Evolutionary conservation across 2,113 vertebrate genomes (phyloP), one percentile per base, ranked within the genome.

Genomic region (Thunnus thynnus): DNA sequence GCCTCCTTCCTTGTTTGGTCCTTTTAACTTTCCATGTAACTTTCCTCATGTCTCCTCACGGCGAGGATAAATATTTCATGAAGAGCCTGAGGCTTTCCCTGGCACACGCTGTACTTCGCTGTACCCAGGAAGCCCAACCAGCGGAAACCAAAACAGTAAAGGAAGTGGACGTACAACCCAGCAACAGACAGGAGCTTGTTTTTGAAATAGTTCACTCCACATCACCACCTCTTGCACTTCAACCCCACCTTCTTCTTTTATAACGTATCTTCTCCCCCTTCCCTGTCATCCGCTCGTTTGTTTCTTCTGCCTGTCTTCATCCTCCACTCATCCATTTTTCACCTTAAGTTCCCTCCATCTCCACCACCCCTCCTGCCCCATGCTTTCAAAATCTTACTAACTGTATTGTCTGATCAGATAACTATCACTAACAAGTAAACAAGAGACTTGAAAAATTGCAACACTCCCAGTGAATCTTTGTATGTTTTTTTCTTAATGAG

Each of bases 31-130:
- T 88, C 81, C 86, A 75, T 90, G 89, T 85, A 86, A 83, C 80
- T 93, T 91, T 91, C 88, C 87, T 88, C 81, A 75, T 93, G 92
- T 94, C 88, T 85, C 91, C 94, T 93, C 86, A 80, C 72, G 86
- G 94, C 90, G 4, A 88, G 76, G 84, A 92, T 94, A 54, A 88
- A 95, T 95, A 92, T 95, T 94, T 94, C 84, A 95, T 91, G 62
- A 85, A 81, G 77, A 69, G 92, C 95, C 91, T 12, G 77, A 92
- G 93, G 94, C 92, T 80, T 84, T 89, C 73, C 85, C 82, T 84
- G 86, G 84, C 87, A 91, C 86, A 84, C 14, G 78, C 88, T 80
- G 85, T 62, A 87, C 79, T 86, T 85, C 50, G 9, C 77, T 75
- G 89, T 80, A 85, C 80, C 80, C 76, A 81, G 83, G 78, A 89